Percentiles rank a stretch among this genome's conserved stretches.
These are phyloP conservation scores for Nesogale talazaci DNA, from an alignment of 2,113 vertebrate species.

Conservation along the genomic window DNA sequence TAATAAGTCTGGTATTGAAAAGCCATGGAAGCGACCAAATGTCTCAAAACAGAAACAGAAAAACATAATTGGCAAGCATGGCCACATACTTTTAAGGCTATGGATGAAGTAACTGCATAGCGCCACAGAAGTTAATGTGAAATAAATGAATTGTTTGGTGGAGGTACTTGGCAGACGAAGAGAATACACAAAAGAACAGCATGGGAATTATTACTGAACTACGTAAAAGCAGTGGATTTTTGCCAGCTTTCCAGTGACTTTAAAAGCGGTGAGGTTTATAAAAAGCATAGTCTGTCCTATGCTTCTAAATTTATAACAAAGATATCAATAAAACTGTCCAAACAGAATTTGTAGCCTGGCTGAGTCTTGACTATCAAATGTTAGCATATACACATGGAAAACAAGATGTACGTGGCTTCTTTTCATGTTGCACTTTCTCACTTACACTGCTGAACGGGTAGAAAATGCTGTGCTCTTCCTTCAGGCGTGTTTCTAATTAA, in stretches of 20 bases:
- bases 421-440: not conserved
- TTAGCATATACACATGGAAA: conserved; percentile 18
- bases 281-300: conserved; percentile 53
- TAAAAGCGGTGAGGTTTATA: conserved; percentile 70
- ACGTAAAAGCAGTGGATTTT: conserved; percentile 46
- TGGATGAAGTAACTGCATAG: conserved; percentile 2
- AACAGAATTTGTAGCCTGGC: conserved; percentile 39
- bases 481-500: not conserved
- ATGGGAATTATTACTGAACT: conserved; percentile 62
- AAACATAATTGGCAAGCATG: not conserved
- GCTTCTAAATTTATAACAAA: conserved; percentile 74
- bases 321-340: conserved; percentile 40
- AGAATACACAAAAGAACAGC: conserved; percentile 49
- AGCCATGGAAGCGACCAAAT: not conserved
- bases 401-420: not conserved
- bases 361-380: conserved; percentile 7
- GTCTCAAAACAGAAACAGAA: conserved; percentile 33
- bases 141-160: conserved; percentile 64
- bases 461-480: not conserved
- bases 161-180: conserved; percentile 53
- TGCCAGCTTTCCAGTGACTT: conserved; percentile 74
- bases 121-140: conserved; percentile 55
- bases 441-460: not conserved
- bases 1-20: not conserved
- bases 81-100: conserved; percentile 45